Conservation (phyloP, 2,113 vertebrate genomes). For the Hystrix cristata region DNA sequence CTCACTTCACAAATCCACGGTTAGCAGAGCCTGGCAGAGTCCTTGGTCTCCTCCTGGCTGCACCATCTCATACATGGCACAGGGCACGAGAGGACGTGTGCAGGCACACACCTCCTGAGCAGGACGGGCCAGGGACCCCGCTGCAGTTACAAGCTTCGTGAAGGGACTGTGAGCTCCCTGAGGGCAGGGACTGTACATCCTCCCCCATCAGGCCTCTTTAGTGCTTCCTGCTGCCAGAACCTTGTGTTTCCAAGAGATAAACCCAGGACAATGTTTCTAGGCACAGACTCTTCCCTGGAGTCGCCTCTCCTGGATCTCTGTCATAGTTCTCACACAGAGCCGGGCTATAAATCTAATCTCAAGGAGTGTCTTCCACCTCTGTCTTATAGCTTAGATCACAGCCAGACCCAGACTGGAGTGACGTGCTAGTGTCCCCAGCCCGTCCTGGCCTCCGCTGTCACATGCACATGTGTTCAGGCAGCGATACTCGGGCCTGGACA, state of each 20-base stretch:
- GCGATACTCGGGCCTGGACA: background rate
- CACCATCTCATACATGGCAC: background rate
- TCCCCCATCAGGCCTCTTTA: background rate
- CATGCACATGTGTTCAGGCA: background rate
- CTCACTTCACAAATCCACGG: background rate
- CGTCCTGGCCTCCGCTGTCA: background rate
- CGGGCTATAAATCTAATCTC: background rate
- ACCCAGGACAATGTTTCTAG: background rate
- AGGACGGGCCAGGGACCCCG: background rate
- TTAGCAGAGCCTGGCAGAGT: background rate
- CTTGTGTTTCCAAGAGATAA: background rate
- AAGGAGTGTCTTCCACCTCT: background rate
- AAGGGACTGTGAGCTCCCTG: background rate
- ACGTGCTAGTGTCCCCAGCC: background rate
- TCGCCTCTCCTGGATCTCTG: background rate
- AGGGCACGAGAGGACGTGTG: background rate
- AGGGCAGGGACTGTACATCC: background rate
- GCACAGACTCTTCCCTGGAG: background rate
- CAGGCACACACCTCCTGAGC: background rate
- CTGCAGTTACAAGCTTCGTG: background rate
- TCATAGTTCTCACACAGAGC: background rate
- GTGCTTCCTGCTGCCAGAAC: background rate
- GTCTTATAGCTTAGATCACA: background rate
- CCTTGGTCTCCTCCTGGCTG: background rate
- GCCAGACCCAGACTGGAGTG: background rate